phyloP scores from a whole-genome alignment of 2,113 vertebrate genomes.

The Scortum barcoo region DNA sequence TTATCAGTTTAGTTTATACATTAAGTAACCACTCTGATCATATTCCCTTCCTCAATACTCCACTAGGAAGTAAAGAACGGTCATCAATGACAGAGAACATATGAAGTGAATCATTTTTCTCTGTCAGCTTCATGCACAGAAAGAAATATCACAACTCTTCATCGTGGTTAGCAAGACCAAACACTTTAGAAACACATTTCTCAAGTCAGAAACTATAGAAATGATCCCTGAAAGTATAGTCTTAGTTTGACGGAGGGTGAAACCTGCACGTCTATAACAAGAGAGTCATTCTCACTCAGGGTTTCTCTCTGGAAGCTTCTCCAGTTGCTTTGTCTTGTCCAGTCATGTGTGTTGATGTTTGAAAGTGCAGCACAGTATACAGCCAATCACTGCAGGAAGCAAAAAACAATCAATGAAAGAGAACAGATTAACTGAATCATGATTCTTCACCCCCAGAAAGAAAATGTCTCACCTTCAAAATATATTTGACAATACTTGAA shows the following conservation, averaged over 20 bases:
- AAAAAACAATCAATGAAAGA: too few species aligned
- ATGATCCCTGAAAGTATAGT: conserved; percentile 82
- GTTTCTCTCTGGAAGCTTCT: background rate
- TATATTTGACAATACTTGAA: too few species aligned
- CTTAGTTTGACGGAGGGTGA: fast-evolving
- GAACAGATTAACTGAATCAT: too few species aligned
- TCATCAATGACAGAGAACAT: conserved; percentile 65
- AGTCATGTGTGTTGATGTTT: too few species aligned
- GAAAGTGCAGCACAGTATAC: background rate
- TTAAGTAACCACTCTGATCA: conserved; percentile 29
- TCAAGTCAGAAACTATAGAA: conserved; percentile 76
- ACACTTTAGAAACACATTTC: conserved; percentile 78
- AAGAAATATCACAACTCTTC: conserved; percentile 64
- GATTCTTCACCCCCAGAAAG: too few species aligned
- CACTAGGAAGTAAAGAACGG: conserved; percentile 25
- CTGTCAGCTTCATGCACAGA: conserved; percentile 64
- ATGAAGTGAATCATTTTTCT: conserved; percentile 53
- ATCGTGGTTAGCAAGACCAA: conserved; percentile 68
- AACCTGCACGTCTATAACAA: fast-evolving
- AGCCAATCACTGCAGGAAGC: background rate
- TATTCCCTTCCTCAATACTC: background rate
- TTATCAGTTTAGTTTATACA: too few species aligned
- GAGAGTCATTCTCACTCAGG: background rate
- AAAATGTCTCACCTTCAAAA: too few species aligned
- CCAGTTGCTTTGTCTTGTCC: background rate